These are phyloP conservation scores for Zaprionus kolodkinae DNA, from an alignment of 1,140 invertebrate species.

Conservation along the genomic window DNA sequence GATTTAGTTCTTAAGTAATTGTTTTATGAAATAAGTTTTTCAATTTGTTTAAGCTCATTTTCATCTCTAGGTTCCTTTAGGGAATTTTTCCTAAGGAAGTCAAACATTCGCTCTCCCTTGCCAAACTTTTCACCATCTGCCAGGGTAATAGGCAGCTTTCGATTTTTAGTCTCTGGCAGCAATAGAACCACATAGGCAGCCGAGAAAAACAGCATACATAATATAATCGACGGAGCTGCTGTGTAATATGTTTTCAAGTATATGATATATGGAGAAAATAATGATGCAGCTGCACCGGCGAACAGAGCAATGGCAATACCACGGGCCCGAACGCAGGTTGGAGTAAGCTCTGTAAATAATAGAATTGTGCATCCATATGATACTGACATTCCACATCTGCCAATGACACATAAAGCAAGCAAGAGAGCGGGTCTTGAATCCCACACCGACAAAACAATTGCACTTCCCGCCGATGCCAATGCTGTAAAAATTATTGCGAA, in stretches of 20 bases:
- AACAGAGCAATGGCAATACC: conserved; percentile 85
- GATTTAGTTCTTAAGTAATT: background rate
- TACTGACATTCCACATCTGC: conserved; percentile 87
- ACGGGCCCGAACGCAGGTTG: conserved; percentile 87
- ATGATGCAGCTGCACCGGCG: conserved; percentile 84
- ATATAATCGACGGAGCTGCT: conserved; percentile 85
- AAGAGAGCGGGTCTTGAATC: conserved; percentile 33
- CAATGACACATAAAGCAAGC: conserved; percentile 81
- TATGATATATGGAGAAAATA: conserved; percentile 70
- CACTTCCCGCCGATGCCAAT: conserved; percentile 53
- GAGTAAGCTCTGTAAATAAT: conserved; percentile 87
- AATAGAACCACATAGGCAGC: conserved; percentile 85
- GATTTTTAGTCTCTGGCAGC: conserved; percentile 86
- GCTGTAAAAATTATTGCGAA: conserved; percentile 81
- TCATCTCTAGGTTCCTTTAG: background rate
- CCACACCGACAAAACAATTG: conserved; percentile 45
- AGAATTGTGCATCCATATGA: conserved; percentile 86
- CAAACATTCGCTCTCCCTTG: conserved; percentile 83
- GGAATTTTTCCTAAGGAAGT: conserved; percentile 45
- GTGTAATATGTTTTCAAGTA: conserved; percentile 83
- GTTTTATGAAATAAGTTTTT: conserved; percentile 50
- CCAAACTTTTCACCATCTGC: conserved; percentile 87
- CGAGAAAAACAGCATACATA: conserved; percentile 85
- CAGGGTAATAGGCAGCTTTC: conserved; percentile 84
- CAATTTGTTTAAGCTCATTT: conserved; percentile 18